Percentiles rank a stretch among this genome's conserved stretches.
Conservation (phyloP, 92 coral and sea anemone species). For the Porites cylindrica region DNA sequence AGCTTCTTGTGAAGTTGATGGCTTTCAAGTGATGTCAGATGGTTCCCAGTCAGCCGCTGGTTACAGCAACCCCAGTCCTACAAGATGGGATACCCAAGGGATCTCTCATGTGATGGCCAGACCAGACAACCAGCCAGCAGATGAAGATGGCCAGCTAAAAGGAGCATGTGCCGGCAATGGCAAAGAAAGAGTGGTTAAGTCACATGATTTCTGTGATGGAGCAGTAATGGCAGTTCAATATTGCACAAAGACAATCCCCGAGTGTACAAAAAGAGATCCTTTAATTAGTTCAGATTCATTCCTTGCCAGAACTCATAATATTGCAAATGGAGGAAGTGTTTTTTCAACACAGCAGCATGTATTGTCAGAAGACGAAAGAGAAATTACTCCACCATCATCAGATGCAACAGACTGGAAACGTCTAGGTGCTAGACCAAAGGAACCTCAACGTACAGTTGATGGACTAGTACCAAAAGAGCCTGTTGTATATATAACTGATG, state of each 20-base stretch:
- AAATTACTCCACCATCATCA: not conserved
- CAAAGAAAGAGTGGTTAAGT: not conserved
- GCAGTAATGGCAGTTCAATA: not conserved
- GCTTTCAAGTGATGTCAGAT: not conserved
- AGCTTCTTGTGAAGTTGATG: not conserved
- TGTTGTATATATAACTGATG: not conserved
- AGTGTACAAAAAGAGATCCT: not conserved
- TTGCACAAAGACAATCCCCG: not conserved
- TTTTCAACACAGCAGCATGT: not conserved
- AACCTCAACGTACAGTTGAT: not conserved
- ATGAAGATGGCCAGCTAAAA: not conserved
- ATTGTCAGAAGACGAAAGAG: not conserved
- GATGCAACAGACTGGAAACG: constrained; percentile 9
- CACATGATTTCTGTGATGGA: not conserved
- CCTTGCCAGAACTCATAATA: not conserved
- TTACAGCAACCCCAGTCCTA: no score
- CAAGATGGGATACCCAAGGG: not conserved
- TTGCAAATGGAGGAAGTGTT: not conserved
- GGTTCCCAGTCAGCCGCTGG: not conserved
- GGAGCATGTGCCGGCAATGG: not conserved
- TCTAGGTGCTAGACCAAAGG: constrained; percentile 33
- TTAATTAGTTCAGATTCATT: not conserved
- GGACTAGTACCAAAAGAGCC: not conserved
- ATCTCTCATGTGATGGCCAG: not conserved
- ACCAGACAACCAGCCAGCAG: not conserved